phyloP scores from a whole-genome alignment of 2,888 invertebrate genomes.

The Trilocha varians region DNA sequence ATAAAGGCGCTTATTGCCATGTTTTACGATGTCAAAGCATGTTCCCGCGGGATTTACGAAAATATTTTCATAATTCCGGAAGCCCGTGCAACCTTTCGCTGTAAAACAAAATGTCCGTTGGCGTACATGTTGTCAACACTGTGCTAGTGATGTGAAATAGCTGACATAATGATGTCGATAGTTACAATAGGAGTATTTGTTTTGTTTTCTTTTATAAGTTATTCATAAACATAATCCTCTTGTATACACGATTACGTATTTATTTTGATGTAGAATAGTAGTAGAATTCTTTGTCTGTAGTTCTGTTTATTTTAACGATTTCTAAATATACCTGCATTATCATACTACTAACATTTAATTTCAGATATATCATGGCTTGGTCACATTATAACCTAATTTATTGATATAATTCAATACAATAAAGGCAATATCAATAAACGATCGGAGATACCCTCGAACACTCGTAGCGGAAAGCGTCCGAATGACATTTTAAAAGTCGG shows the following conservation, averaged over 20 bases:
- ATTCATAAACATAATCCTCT: too few species aligned
- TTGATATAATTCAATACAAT: too few species aligned
- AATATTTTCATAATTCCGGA: conserved; percentile 34
- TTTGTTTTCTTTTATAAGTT: neutral
- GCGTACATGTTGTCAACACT: conserved; percentile 35
- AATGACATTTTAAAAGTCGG: conserved; percentile 8
- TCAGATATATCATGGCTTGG: too few species aligned
- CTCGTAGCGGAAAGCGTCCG: neutral
- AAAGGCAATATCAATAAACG: too few species aligned
- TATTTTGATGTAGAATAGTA: too few species aligned
- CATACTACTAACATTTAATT: too few species aligned
- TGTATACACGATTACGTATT: too few species aligned
- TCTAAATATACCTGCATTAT: too few species aligned
- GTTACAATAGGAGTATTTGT: conserved; percentile 1
- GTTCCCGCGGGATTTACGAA: conserved; percentile 20
- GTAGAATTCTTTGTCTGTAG: too few species aligned
- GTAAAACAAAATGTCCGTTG: conserved; percentile 52
- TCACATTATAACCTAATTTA: too few species aligned
- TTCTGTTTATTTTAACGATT: too few species aligned
- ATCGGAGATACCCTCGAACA: neutral
- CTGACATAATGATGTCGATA: conserved; percentile 11
- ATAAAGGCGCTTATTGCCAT: conserved; percentile 21
- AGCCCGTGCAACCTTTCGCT: conserved; percentile 26
- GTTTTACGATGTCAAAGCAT: conserved; percentile 22
- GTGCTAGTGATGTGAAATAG: conserved; percentile 24